Conservation (phyloP, 2,888 invertebrate genomes). For the Beris chalybata region DNA sequence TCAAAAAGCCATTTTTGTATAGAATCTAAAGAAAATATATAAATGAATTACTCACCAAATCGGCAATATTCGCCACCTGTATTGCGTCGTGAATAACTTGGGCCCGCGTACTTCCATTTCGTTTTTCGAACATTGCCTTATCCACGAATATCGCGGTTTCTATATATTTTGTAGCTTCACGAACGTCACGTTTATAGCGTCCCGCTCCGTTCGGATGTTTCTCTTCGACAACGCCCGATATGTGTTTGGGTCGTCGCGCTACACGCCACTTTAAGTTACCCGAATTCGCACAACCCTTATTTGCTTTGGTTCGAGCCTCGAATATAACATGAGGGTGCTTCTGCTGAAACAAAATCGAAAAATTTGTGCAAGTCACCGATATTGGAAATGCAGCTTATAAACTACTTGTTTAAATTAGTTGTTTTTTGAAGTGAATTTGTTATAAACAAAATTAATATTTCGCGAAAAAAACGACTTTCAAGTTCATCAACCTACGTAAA, state of each 20-base stretch:
- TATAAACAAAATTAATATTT: no score
- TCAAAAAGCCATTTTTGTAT: no score
- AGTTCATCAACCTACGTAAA: no score
- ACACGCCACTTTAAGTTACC: constrained; percentile 75
- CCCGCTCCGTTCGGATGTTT: constrained; percentile 54
- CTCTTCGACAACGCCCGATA: constrained; percentile 55
- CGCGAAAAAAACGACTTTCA: no score
- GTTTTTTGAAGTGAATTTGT: no score
- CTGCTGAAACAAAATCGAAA: constrained; percentile 72
- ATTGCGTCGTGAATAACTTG: constrained; percentile 94
- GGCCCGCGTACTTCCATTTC: constrained; percentile 84
- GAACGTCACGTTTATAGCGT: constrained; percentile 73
- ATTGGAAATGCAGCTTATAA: background rate
- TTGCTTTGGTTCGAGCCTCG: constrained; percentile 87
- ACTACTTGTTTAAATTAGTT: background rate
- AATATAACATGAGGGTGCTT: constrained; percentile 98
- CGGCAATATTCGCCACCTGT: constrained; percentile 96
- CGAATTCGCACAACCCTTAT: constrained; percentile 88
- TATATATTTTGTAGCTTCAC: constrained; percentile 90
- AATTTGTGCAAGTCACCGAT: constrained; percentile 38
- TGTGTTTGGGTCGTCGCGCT: constrained; percentile 65
- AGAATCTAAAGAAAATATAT: no score
- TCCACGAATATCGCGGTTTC: constrained; percentile 95
- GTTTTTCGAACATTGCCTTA: constrained; percentile 92
- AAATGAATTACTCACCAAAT: constrained; percentile 78